Evolutionary conservation across 2,113 vertebrate genomes (phyloP), one percentile per base, ranked within the genome.

Genomic region (Eolophus roseicapilla): DNA sequence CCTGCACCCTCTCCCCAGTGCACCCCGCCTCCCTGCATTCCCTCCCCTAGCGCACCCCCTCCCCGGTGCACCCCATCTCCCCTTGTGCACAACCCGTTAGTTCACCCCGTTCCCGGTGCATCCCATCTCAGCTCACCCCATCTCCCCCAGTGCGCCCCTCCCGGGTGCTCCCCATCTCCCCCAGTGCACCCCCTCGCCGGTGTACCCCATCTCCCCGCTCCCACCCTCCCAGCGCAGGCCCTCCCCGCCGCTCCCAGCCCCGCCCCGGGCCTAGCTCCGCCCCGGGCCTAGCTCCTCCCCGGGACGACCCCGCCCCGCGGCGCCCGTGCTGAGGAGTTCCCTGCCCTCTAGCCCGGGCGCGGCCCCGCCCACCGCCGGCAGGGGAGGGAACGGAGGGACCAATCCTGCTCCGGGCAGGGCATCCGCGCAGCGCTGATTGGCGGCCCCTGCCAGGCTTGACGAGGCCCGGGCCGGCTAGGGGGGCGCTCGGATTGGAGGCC

Each of bases 11-110:
- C 3, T 24, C 5, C 27, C 23, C 1, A 3, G 27, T 24, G 12
- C 9, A 4, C 15, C 19, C 59, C 9, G 3, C 12, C 25, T 43
- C 27, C 28, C 18, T 3, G 14, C 5, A 19, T 10, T 17, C 44
- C 5, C 17, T 28, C 52, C 33, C 35, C 5, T 1, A 23, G 50
- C 50, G 3, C 9, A 33, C 9, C 25, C n/a, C 11, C 4, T 25
- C n/a, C 23, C 39, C 2, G 0, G 2, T 8, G 24, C n/a, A 14
- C 31, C 64, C 43, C 39, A 4, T 2, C n/a, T 9, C 6, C 33
- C 12, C 3, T 9, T 20, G 55, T 9, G 9, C 55, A 53, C 9
- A 52, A 11, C 7, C 43, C 12, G 17, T 21, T 20, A 33, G 55
- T 2, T 11, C 21, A 6, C 5, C 25, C n/a, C 2, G 2, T 7